Base-by-base conservation (phyloP, 2,797 vertebrate species). In the Paratrypauchen microcephalus region DNA sequence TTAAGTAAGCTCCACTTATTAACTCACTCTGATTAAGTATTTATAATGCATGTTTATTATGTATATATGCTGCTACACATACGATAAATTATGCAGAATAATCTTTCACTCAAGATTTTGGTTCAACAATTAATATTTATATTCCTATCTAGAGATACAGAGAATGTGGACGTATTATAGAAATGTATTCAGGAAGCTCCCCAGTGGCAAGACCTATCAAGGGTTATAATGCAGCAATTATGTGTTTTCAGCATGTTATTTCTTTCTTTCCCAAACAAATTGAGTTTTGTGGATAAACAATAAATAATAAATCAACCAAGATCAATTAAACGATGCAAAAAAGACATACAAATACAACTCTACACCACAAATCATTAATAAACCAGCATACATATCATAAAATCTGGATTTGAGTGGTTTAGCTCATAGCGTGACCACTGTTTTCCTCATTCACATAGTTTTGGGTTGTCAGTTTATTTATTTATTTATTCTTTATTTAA, bases 1-100 rank as follows among this genome's bases (percentile, higher is more conserved):
- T 97, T 80, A 97, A 95, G 96, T 95, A 85, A 95, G 96, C 87
- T 74, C 0, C 50, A 26, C 73, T 61, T 60, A 0, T 75, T 28
- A 64, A 67, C 52, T 16, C 21, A 50, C 8, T 21, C 6, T 57
- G 21, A 15, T 41, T 9, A 36, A 66, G 13, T 56, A 24, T 56
- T 56, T 39, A 56, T 24, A 3, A 23, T 56, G 32, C 12, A 26
- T 18, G 4, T 64, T n/a, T 30, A 52, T 52, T 65, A 65, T 65
- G 47, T 52, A 52, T 52, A 30, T 50, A n/a, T 28, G 7, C 39
- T 28, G 15, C 39, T 41, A 41, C 39, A 41, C 59, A 61, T 61
- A 50, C 28, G 45, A 64, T 64, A 26, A 50, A 48, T 28, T 64
- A 64, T 64, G 62, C 45, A 23, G 16, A 48, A 48, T 45, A 26